Evolutionary conservation across 2,113 vertebrate genomes (phyloP).

Genomic region (Forbesichthys papilliferus): DNA sequence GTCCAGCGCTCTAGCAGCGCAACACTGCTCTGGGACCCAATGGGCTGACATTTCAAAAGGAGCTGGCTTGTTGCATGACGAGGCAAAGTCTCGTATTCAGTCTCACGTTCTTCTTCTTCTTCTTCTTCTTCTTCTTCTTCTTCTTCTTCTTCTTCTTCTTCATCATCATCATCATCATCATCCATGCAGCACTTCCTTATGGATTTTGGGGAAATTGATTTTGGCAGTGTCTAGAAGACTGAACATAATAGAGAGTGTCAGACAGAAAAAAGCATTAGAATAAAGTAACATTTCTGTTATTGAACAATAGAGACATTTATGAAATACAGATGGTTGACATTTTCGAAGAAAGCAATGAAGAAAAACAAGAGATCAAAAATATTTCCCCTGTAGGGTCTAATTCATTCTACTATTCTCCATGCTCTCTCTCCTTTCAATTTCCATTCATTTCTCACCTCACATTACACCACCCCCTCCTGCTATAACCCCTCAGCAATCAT

Average conservation of each 20-base stretch:
- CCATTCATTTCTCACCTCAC: too few relatives aligned
- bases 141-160: too few relatives aligned
- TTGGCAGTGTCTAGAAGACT: constrained; percentile 23
- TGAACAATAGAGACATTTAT: constrained; percentile 12
- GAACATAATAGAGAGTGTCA: constrained; percentile 41
- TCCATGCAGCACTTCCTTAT: constrained; percentile 8
- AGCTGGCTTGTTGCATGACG: constrained; percentile 34
- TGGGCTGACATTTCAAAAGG: constrained; percentile 50
- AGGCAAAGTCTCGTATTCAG: constrained; percentile 44
- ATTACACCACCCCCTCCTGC: too few relatives aligned
- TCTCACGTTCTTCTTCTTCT: constrained; percentile 17
- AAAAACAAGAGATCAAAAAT: too few relatives aligned
- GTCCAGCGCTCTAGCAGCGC: constrained; percentile 49
- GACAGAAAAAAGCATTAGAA: constrained; percentile 27
- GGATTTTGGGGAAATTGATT: constrained; percentile 27
- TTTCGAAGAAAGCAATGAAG: too few relatives aligned
- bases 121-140: too few relatives aligned
- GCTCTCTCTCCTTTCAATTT: too few relatives aligned
- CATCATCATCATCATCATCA: too few relatives aligned
- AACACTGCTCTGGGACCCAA: constrained; percentile 31
- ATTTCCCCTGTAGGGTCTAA: too few relatives aligned
- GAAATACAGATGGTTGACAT: not conserved
- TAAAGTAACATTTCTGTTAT: constrained; percentile 17
- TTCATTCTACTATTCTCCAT: too few relatives aligned
- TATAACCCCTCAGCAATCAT: too few relatives aligned